Evolutionary conservation across 2,797 vertebrate genomes (phyloP), one percentile per base, ranked within the genome.

Genomic region (Crenuchus spilurus): DNA sequence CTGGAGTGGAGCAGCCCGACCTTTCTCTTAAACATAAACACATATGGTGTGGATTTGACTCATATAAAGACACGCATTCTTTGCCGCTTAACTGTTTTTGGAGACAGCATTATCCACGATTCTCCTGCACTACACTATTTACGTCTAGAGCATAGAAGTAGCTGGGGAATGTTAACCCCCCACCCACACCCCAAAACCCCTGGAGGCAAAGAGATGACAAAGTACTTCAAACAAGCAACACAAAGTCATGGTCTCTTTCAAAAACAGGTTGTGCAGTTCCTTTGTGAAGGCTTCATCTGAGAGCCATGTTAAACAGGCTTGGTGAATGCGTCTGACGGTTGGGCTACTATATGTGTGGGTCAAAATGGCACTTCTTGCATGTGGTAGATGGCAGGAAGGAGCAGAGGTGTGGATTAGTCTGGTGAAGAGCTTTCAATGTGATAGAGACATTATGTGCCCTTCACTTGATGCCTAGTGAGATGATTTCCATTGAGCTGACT

Each of bases 351-450:
- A 28, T 52, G 68, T 69, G 28, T 31, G 31, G 37, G 74, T 63
- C 52, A 41, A 66, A 75, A 44, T 31, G 30, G 26, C 22, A n/a
- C n/a, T 79, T 84, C 86, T 81, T 69, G 79, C 86, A 82, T 84
- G 75, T 81, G 64, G 67, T 70, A 41, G 79, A 83, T 60, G 26
- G 81, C 84, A 88, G 71, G 77, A 80, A 71, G 79, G 58, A 69
- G 26, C 65, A 77, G 65, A 89, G 79, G 82, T 81, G 87, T 89
- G 83, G 84, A 88, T 92, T 92, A 91, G 90, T 92, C 84, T 92
- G 80, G 82, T 83, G 76, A 73, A 82, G 84, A 79, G 70, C 76
- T 92, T 88, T 89, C 90, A 91, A 88, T 87, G 84, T 78, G 78
- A 84, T 83, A 84, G 86, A 83, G 81, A 75, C 46, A 62, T 14